A percentile compares a stretch with the other conserved stretches of the same genome.
Evolutionary conservation across 2,888 invertebrate genomes (phyloP).

Genomic region (Euspilapteryx auroguttella): DNA sequence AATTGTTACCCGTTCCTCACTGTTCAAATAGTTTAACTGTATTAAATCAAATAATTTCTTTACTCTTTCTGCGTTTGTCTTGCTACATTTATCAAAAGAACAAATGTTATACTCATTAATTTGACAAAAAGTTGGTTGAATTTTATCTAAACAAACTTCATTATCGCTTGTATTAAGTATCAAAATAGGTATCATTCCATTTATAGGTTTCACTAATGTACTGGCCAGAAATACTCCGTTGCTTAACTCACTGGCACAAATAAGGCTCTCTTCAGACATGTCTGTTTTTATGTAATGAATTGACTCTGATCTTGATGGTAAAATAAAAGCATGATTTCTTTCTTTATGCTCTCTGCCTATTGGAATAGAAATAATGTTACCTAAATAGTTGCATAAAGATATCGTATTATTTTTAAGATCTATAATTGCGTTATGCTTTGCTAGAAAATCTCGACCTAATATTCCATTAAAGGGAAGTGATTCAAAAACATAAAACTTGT

Average conservation of each 20-base stretch:
- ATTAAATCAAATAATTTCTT: neutral
- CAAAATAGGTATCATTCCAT: neutral
- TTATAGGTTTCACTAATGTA: neutral
- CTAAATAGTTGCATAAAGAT: neutral
- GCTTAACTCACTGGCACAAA: neutral
- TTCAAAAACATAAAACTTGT: neutral
- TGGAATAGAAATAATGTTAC: neutral
- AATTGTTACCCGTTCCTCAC: neutral
- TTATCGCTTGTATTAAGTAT: neutral
- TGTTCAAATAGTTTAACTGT: neutral
- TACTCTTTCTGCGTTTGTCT: neutral
- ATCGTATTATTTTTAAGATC: neutral
- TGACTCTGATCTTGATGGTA: neutral
- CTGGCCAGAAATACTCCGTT: slow-evolving; percentile 1
- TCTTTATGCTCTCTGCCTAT: neutral
- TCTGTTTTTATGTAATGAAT: neutral
- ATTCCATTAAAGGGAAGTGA: neutral
- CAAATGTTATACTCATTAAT: neutral
- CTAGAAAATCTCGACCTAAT: neutral
- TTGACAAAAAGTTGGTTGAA: neutral
- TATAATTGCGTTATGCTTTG: neutral
- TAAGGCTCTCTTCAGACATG: neutral
- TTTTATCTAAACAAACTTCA: neutral
- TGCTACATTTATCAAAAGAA: neutral
- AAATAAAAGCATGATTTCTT: neutral